phyloP scores from a whole-genome alignment of 1,140 invertebrate species.

The Solenopsis invicta region DNA sequence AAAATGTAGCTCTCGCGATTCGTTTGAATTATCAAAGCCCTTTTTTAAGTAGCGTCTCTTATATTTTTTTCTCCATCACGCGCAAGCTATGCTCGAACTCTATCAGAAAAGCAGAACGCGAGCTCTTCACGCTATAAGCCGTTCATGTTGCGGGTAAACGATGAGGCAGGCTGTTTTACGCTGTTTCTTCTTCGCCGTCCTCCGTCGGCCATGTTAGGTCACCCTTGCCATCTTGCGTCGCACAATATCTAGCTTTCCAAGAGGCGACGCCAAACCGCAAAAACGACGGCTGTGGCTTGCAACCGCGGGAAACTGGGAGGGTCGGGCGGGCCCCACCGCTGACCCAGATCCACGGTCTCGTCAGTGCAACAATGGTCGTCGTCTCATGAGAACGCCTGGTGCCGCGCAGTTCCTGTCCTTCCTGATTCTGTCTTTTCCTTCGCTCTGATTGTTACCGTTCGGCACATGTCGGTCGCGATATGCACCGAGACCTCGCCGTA shows the following conservation, averaged over 20 bases:
- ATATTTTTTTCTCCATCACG: not conserved
- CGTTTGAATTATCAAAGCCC: not conserved
- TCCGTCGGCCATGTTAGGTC: slow-evolving; percentile 73
- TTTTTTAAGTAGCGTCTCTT: slow-evolving; percentile 15
- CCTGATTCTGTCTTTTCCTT: slow-evolving; percentile 68
- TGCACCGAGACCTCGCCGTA: slow-evolving; percentile 7
- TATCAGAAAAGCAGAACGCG: not conserved
- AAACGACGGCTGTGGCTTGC: slow-evolving; percentile 74
- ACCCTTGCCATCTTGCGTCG: slow-evolving; percentile 72
- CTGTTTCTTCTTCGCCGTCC: slow-evolving; percentile 66
- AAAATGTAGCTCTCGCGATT: not conserved
- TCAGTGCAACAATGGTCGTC: slow-evolving; percentile 77
- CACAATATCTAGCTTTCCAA: slow-evolving; percentile 70
- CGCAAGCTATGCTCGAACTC: not conserved
- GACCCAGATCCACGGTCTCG: slow-evolving; percentile 78
- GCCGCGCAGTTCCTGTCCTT: slow-evolving; percentile 70
- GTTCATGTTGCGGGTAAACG: slow-evolving; percentile 25
- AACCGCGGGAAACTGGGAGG: slow-evolving; percentile 78
- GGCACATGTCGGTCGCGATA: slow-evolving; percentile 22
- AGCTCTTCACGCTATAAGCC: slow-evolving; percentile 4
- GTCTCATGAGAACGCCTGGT: slow-evolving; percentile 76
- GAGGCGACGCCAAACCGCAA: slow-evolving; percentile 77
- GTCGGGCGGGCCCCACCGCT: slow-evolving; percentile 73
- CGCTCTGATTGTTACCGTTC: slow-evolving; percentile 47
- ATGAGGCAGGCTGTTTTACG: slow-evolving; percentile 59